Evolutionary conservation across 1,140 invertebrate species (phyloP), one percentile per base, ranked within the genome.

Genomic region (Pomphorhynchus laevis): DNA sequence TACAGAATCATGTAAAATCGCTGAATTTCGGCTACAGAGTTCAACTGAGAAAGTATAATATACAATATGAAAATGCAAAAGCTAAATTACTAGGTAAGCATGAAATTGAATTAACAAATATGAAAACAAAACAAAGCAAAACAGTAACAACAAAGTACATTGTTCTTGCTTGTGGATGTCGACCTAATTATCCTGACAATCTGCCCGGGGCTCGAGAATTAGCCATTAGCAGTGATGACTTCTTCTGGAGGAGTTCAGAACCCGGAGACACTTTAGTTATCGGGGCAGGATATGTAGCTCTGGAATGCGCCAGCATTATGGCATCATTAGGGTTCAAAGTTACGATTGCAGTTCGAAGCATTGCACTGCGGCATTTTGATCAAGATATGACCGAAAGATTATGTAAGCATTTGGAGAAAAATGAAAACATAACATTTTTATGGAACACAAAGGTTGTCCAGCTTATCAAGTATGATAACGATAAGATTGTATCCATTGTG

Each of bases 291-390:
- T 89, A 86, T 49, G 79, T 91, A 50, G 75, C 80, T 32, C 59
- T 95, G 38, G 84, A 95, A 58, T 91, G 80, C 62, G 82, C 79
- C 35, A 82, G 82, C 2, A 89, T 89, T 54, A 60, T 89, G 14
- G 68, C 70, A 48, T 74, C 70, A 6, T 55, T 91, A 31, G 80
- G 79, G 14, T 74, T 69, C 51, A 69, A 80, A 44, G 67, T 74
- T 0, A 80, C 76, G 1, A 66, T 86, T 17, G 73, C 84, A 69
- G 71, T 65, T 1, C 65, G 82, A 3, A 91, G 82, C 0, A 72
- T 89, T 45, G 64, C 82, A 12, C 62, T 95, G 22, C 67, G 82
- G 49, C 82, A 77, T 20, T 91, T 91, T 57, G 84, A 95, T 62
- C 79, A 79, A 57, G 74, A 91, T 63, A 86, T 89, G 70, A 76